Base-by-base conservation (phyloP, 2,113 vertebrate genomes). In the Alligator sinensis region DNA sequence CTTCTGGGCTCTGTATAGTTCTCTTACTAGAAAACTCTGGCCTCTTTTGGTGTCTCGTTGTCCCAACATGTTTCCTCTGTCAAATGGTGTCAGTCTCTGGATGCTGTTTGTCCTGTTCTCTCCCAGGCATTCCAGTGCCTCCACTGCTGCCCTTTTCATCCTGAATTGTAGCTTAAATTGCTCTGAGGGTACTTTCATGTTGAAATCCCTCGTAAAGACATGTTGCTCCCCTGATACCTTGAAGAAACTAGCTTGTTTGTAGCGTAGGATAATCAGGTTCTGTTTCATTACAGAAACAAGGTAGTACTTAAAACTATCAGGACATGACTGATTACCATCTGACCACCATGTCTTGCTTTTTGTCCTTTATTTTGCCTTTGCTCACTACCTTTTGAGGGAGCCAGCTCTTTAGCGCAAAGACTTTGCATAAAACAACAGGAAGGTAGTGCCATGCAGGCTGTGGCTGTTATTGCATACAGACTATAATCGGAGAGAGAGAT, bases 21-120 rank as follows among this genome's bases (percentile, higher is more conserved):
- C 3, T 95, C 86, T 55, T 76, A 62, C 16, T 80, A 55, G 89
- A 87, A 61, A 89, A 18, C 78, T 24, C 12, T 83, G 89, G 30
- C 14, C 27, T 89, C 77, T 89, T 64, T 54, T 76, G 47, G 19
- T 55, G 27, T 16, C 85, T 58, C 30, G 47, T 90, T 66, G 12
- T 78, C 63, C 89, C 10, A n/a, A 58, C 27, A 47, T 61, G 27
- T 78, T 57, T 22, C 38, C 61, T 2, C 1, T 5, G 76, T 93
- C 87, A 66, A 22, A 47, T 11, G 25, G 9, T 80, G 84, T 59
- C 74, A 47, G 72, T 47, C 12, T 3, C 9, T 47, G 47, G 47
- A 47, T 47, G 47, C 8, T 9, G 47, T 47, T 47, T 9, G 7
- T 47, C 47, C 28, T 0, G 0, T 17, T 70, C 77, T 27, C 70